Evolutionary conservation across 2,888 invertebrate species (phyloP).

Genomic region (Hypomecis atomaria): DNA sequence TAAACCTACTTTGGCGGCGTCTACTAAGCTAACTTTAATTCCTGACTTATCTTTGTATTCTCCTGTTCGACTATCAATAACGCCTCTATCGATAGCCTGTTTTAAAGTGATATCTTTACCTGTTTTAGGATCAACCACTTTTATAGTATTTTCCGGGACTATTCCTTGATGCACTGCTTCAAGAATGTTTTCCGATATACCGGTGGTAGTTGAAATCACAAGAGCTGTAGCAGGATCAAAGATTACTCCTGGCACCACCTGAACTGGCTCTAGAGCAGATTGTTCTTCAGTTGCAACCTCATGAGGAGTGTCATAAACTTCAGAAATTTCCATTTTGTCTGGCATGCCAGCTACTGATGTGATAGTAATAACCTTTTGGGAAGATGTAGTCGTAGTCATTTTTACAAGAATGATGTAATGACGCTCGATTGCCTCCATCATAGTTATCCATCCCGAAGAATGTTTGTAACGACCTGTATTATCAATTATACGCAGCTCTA

Average conservation of each 20-base stretch:
- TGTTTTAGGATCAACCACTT: constrained; percentile 88
- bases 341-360: constrained; percentile 89
- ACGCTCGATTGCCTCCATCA: constrained; percentile 90
- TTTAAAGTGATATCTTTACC: constrained; percentile 87
- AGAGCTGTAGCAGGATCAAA: constrained; percentile 91
- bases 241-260: constrained; percentile 89
- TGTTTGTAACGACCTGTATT: constrained; percentile 90
- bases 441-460: constrained; percentile 83
- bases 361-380: constrained; percentile 88
- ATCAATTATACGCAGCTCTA: constrained; percentile 92
- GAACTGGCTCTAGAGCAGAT: constrained; percentile 87
- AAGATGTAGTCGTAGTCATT: constrained; percentile 72
- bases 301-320: constrained; percentile 59
- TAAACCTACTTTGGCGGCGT: constrained; percentile 92
- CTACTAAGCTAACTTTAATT: constrained; percentile 87
- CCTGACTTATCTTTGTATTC: constrained; percentile 88
- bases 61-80: constrained; percentile 89
- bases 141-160: constrained; percentile 87
- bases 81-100: constrained; percentile 91
- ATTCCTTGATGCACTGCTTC: constrained; percentile 91
- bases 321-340: constrained; percentile 89
- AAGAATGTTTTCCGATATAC: constrained; percentile 88
- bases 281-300: constrained; percentile 61
- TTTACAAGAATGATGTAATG: constrained; percentile 86
- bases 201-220: constrained; percentile 89